Percentiles rank a stretch among this genome's conserved stretches.
phyloP scores from a whole-genome alignment of 1,140 invertebrate species.

The Lepidurus packardi region DNA sequence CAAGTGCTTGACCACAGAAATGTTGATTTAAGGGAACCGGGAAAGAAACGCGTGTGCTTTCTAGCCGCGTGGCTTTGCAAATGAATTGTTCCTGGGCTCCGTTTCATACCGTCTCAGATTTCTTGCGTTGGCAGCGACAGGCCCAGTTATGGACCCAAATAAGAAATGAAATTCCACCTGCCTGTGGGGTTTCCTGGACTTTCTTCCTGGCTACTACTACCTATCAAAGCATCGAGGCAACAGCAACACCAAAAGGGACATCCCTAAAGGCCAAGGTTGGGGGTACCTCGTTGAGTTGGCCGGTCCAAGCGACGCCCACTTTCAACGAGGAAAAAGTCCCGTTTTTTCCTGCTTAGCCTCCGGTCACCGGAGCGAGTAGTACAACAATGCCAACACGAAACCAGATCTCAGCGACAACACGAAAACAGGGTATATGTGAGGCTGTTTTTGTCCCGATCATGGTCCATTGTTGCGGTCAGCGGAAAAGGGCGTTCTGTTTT shows the following conservation, averaged over 20 bases:
- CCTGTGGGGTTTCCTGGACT: neutral
- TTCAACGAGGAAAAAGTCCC: constrained; percentile 9
- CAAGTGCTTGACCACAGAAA: neutral
- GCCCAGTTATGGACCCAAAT: constrained; percentile 16
- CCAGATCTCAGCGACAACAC: neutral
- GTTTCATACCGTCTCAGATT: neutral
- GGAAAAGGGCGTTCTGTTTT: too few species aligned
- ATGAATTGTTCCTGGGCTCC: neutral
- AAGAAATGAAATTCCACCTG: constrained; percentile 11
- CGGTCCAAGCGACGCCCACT: neutral
- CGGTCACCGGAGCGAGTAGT: neutral
- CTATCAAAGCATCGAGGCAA: neutral
- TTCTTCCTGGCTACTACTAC: neutral
- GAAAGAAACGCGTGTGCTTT: neutral
- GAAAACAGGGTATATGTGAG: neutral
- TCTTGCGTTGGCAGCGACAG: neutral
- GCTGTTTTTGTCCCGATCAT: neutral
- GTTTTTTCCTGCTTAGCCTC: neutral
- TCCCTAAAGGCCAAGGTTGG: constrained; percentile 13
- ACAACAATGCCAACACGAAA: neutral
- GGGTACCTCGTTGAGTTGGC: neutral
- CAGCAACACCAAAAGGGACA: neutral
- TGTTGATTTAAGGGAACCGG: neutral
- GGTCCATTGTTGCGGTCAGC: neutral
- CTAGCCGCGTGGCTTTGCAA: neutral